Base-by-base conservation (phyloP, 1,140 invertebrate species). In the Aleiodes sp. region DNA sequence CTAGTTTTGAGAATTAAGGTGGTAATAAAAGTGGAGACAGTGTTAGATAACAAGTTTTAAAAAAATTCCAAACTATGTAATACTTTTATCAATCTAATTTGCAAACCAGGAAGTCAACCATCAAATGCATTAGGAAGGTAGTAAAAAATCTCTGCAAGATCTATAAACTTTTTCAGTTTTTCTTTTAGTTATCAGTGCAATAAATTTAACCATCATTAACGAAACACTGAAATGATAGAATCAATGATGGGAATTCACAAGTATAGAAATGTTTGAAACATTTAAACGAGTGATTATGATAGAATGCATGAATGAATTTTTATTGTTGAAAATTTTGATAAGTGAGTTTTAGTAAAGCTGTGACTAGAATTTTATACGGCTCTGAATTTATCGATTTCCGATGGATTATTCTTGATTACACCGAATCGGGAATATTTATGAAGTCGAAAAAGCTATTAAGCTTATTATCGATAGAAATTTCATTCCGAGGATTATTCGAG, bases 51-150 rank as follows among this genome's bases (percentile, higher is more conserved):
- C 24, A 37, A 3, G 57, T 37, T 31, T 59, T 35, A 37, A 67
- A 26, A 16, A 37, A 9, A 31, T 57, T n/a, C n/a, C n/a, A 4
- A 68, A 61, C 56, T 68, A 68, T 61, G 16, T 9, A 35, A 14
- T 41, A 41, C 9, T 4, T n/a, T 28, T 59, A 21, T 59, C 35
- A 29, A 43, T 70, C 61, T 59, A 65, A 62, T 14, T 57, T 64
- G 68, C 57, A 68, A 65, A 70, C 61, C 21, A 70, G 68, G 56
- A 72, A 65, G 43, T 72, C 61, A 62, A 65, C 63, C 65, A 61
- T 52, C 28, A 57, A 64, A 72, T 72, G 62, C 65, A 62, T 61
- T 28, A 64, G 63, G 63, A 4, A 41, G 60, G 56, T 37, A 37
- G 12, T 57, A 37, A 56, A 37, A 67, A 19, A 46, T 56, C 29